phyloP scores from a whole-genome alignment of 2,113 vertebrate genomes.

The Irena cyanogastra region DNA sequence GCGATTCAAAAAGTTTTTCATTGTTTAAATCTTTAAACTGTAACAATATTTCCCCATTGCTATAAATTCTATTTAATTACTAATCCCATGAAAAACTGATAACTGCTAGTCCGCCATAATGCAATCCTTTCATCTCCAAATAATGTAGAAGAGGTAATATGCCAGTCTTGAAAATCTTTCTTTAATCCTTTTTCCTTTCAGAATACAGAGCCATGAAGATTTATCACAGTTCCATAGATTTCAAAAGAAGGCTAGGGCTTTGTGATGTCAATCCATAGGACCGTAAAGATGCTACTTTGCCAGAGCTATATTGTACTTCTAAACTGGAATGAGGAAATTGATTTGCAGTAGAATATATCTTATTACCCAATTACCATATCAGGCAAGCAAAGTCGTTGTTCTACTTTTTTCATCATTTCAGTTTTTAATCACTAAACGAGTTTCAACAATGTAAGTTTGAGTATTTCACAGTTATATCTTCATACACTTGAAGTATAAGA shows the following conservation, averaged over 20 bases:
- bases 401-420: not conserved
- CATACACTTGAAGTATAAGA: not conserved
- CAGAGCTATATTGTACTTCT: slow-evolving; percentile 23
- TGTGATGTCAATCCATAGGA: slow-evolving; percentile 39
- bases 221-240: slow-evolving; percentile 58
- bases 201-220: slow-evolving; percentile 47
- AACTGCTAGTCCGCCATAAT: not conserved
- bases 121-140: slow-evolving; percentile 42
- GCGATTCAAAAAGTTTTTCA: not conserved
- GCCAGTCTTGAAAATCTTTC: slow-evolving; percentile 26
- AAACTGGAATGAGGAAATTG: slow-evolving; percentile 16
- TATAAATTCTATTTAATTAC: slow-evolving; percentile 20
- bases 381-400: not conserved
- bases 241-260: slow-evolving; percentile 29
- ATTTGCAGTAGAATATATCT: slow-evolving; percentile 21
- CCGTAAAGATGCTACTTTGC: slow-evolving; percentile 31
- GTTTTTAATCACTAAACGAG: not conserved
- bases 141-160: not conserved
- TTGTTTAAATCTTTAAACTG: not conserved
- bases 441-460: not conserved
- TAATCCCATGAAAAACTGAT: not conserved
- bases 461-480: not conserved
- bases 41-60: not conserved
- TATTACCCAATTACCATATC: not conserved
- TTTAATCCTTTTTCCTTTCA: slow-evolving; percentile 60